phyloP scores from a whole-genome alignment of 2,888 invertebrate genomes.

The Timandra comae region DNA sequence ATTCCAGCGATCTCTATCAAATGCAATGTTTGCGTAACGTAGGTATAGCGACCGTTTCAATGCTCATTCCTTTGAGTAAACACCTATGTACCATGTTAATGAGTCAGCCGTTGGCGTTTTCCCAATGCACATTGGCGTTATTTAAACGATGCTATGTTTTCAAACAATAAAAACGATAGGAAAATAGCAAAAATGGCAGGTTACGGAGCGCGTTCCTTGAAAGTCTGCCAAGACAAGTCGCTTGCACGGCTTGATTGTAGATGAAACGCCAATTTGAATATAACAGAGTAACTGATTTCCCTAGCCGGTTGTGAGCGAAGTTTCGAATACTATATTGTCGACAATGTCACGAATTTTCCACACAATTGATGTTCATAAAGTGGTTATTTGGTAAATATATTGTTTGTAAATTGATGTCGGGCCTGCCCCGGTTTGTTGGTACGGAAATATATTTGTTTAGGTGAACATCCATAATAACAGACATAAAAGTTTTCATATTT shows the following conservation, averaged over 20 bases:
- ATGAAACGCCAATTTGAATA: constrained; percentile 27
- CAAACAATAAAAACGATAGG: constrained; percentile 17
- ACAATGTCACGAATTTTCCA: constrained; percentile 18
- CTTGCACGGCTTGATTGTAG: constrained; percentile 12
- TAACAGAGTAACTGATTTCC: constrained; percentile 28
- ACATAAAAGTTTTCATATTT: no score
- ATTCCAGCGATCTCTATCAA: constrained; percentile 8
- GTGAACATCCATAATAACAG: no score
- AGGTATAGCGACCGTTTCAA: constrained; percentile 9
- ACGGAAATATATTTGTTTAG: no score
- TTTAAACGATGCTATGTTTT: constrained; percentile 19
- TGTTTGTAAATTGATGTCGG: constrained; percentile 11
- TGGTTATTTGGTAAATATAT: constrained; percentile 18
- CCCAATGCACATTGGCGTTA: constrained; percentile 24
- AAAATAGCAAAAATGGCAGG: constrained; percentile 21
- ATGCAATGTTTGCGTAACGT: constrained; percentile 7
- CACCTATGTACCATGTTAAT: constrained; percentile 17
- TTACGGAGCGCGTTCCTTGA: constrained; percentile 20
- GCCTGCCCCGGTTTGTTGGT: constrained; percentile 7
- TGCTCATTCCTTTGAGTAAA: constrained; percentile 12
- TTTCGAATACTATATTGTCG: constrained; percentile 14
- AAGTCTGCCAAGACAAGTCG: constrained; percentile 8
- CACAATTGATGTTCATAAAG: constrained; percentile 17
- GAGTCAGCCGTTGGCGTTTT: constrained; percentile 22
- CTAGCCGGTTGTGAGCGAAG: constrained; percentile 17